Evolutionary conservation across 2,888 invertebrate genomes (phyloP).

Genomic region (Plutella xylostella): DNA sequence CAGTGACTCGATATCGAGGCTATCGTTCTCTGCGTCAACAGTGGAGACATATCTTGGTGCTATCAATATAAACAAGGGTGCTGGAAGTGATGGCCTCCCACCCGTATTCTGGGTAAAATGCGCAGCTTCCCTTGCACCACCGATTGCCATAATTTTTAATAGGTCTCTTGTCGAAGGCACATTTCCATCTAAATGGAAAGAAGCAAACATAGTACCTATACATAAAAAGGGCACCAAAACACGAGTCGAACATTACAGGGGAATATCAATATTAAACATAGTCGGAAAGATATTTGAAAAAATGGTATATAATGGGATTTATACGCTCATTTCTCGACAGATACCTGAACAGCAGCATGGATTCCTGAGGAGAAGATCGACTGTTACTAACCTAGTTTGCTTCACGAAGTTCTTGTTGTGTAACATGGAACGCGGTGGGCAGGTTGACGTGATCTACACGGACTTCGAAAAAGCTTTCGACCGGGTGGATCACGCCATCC

Average conservation of each 20-base stretch:
- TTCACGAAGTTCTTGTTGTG: too few relatives aligned
- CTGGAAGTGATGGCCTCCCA: too few relatives aligned
- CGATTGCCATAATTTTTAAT: conserved; percentile 18
- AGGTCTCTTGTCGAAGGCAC: conserved; percentile 14
- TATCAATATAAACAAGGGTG: too few relatives aligned
- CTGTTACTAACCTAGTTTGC: neutral
- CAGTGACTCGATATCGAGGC: too few relatives aligned
- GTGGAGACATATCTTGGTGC: too few relatives aligned
- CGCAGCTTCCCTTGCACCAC: too few relatives aligned
- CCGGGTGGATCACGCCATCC: neutral
- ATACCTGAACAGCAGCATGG: conserved; percentile 42
- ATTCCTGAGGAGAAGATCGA: neutral
- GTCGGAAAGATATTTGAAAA: neutral
- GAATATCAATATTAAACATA: neutral
- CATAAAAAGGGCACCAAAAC: conserved; percentile 5
- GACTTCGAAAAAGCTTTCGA: conserved; percentile 17
- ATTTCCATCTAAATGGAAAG: neutral
- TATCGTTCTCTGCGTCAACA: too few relatives aligned
- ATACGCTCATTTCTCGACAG: neutral
- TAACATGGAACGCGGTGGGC: neutral
- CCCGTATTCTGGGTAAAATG: too few relatives aligned
- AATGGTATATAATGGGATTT: neutral
- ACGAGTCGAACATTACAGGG: neutral
- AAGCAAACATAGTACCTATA: neutral
- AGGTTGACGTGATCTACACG: conserved; percentile 7